Conservation (phyloP, 2,888 invertebrate genomes). For the Tipula lateralis region DNA sequence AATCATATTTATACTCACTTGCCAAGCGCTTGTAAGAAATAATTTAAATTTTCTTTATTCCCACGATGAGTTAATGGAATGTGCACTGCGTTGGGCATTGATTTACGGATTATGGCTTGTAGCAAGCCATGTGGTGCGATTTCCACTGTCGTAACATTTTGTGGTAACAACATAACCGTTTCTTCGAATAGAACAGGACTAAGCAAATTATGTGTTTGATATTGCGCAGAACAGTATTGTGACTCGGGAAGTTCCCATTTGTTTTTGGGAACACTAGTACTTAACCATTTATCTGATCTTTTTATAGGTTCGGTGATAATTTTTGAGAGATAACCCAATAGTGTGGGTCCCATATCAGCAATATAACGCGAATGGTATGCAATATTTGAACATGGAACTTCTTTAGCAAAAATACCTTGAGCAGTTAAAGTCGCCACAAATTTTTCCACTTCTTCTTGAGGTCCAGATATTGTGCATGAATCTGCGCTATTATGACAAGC, state of each 20-base stretch:
- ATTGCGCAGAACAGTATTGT: constrained; percentile 69
- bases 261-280: constrained; percentile 69
- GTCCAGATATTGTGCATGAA: constrained; percentile 88
- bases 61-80: constrained; percentile 58
- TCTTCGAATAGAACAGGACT: constrained; percentile 58
- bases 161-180: constrained; percentile 57
- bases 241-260: constrained; percentile 66
- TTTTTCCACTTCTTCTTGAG: constrained; percentile 59
- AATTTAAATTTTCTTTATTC: constrained; percentile 49
- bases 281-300: constrained; percentile 75
- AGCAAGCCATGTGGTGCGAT: constrained; percentile 66
- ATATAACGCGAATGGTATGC: constrained; percentile 88
- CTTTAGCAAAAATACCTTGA: constrained; percentile 72
- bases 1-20: constrained; percentile 51
- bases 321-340: constrained; percentile 59
- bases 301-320: constrained; percentile 62
- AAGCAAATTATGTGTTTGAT: constrained; percentile 80
- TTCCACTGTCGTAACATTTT: constrained; percentile 61
- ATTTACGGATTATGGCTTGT: constrained; percentile 61
- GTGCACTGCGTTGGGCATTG: constrained; percentile 53
- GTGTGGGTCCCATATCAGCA: constrained; percentile 59
- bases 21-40: constrained; percentile 49
- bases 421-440: constrained; percentile 63
- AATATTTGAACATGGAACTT: constrained; percentile 80
- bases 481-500: constrained; percentile 85